Evolutionary conservation across 2,797 vertebrate genomes (phyloP).

Genomic region (Anguilla anguilla): DNA sequence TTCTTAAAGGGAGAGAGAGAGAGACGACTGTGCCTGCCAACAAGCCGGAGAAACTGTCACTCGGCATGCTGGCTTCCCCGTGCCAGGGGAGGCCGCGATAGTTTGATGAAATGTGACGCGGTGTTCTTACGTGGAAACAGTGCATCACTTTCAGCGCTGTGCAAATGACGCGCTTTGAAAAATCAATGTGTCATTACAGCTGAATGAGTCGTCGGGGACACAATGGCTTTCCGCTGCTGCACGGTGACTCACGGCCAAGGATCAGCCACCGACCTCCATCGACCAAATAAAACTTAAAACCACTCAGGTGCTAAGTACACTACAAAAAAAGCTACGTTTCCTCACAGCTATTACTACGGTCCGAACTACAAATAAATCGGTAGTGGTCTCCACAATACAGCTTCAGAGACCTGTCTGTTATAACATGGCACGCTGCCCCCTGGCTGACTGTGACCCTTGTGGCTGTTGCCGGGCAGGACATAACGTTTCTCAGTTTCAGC

Average conservation of each 20-base stretch:
- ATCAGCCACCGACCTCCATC: background rate
- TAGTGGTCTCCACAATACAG: background rate
- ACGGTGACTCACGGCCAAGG: background rate
- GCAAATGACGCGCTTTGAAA: background rate
- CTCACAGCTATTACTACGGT: background rate
- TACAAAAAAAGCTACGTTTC: background rate
- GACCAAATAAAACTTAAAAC: background rate
- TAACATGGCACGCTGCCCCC: background rate
- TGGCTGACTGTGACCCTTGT: background rate
- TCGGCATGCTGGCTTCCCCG: background rate
- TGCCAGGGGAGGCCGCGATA: background rate
- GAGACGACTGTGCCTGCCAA: background rate
- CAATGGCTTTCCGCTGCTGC: background rate
- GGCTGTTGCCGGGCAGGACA: background rate
- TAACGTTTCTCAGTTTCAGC: background rate
- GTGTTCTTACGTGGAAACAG: background rate
- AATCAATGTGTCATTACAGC: background rate
- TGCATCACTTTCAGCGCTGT: background rate
- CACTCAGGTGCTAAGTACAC: background rate
- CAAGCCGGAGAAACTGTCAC: background rate
- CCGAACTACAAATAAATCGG: background rate
- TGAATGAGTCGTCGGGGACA: background rate
- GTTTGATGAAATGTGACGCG: background rate
- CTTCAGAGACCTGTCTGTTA: background rate
- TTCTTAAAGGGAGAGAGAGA: background rate